Evolutionary conservation across 2,113 vertebrate species (phyloP), one percentile per base, ranked within the genome.

Genomic region (Upupa epops): DNA sequence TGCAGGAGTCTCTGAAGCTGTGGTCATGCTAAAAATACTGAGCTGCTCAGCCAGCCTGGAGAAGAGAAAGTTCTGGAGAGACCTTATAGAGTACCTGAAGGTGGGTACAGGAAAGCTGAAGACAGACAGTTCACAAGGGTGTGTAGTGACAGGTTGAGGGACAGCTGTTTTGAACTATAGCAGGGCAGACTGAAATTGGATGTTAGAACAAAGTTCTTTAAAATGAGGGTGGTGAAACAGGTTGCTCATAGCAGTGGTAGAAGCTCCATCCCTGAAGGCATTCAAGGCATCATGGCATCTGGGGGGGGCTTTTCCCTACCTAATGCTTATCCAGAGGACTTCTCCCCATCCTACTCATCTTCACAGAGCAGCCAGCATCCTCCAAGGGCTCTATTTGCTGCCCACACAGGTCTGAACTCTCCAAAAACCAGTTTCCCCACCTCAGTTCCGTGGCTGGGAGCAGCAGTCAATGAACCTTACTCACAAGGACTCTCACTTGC

Each of bases 221-320:
- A 11, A 42, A 42, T 15, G 15, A 42, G 15, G 40, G 40, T 42
- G 40, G 40, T 42, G 40, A 15, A 42, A 42, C 40, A 42, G 40
- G 40, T 42, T 42, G 40, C 40, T 42, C 40, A 12, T 11, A 42
- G 40, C 11, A 15, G 40, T 42, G 40, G 11, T 42, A 42, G 40
- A 42, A 42, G 40, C 40, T 42, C 40, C 40, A 42, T 42, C 40
- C 40, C 11, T 42, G 40, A 42, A 42, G 40, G 40, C 40, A 42
- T 12, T 42, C 40, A 42, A 42, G 40, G 28, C 51, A 11, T 16
- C 1, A 0, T 1, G 4, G 71, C 19, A 0, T 19, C 1, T 2
- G 28, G 9, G 18, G 21, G 5, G n/a, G 22, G 45, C 1, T 0
- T 79, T 87, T n/a, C 31, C 45, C 54, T 13, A 11, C 70, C 45